phyloP scores from a whole-genome alignment of 2,113 vertebrate genomes.

The Oryctolagus cuniculus region mOryCun1.1 NC_091434.1:134277501-134278000 shows the following conservation, averaged over 20 bases:
- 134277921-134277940: not conserved
- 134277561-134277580: not conserved
- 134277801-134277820: not conserved
- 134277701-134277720: not conserved
- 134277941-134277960: not conserved
- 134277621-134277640: not conserved
- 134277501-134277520: not conserved
- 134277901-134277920: not conserved
- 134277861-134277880: no score
- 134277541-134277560: not conserved
- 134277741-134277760: not conserved
- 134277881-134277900: not conserved
- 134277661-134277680: not conserved
- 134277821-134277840: not conserved
- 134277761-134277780: not conserved
- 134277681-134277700: not conserved
- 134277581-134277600: not conserved
- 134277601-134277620: not conserved
- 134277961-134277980: not conserved
- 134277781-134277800: not conserved
- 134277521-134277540: not conserved
- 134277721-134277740: not conserved
- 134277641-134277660: not conserved
- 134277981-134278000: not conserved
- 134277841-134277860: not conserved